Evolutionary conservation across 2,797 vertebrate species (phyloP).

Genomic region (Petrocephalus schoutedeni): DNA sequence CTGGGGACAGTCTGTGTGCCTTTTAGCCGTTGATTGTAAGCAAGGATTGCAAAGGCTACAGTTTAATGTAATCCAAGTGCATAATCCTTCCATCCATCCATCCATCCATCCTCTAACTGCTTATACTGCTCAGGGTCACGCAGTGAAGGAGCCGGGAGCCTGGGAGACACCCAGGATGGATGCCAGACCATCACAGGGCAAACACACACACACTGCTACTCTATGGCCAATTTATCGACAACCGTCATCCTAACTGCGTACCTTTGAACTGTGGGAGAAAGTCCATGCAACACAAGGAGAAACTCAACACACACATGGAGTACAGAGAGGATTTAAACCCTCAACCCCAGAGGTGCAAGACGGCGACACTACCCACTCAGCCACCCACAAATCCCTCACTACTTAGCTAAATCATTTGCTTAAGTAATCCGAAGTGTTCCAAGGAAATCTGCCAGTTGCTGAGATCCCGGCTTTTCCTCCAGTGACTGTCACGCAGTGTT

Average conservation of each 20-base stretch:
- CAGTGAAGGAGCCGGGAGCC: background rate
- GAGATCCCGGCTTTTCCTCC: background rate
- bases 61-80: background rate
- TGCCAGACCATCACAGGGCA: background rate
- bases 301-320: background rate
- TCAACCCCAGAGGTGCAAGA: background rate
- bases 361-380: background rate
- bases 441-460: background rate
- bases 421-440: background rate
- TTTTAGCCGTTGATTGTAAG: background rate
- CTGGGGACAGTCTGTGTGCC: background rate
- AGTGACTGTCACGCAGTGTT: background rate
- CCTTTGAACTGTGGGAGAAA: background rate
- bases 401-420: constrained; percentile 5
- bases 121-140: background rate
- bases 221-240: background rate
- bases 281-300: background rate
- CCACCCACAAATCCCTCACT: background rate
- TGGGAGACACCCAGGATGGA: background rate
- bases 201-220: background rate
- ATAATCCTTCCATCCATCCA: background rate
- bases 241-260: background rate
- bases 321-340: background rate
- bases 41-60: background rate
- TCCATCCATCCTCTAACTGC: background rate